These are phyloP conservation scores for Dynastes grantii DNA, from an alignment of 2,888 invertebrate genomes.

Conservation along the genomic window DNA sequence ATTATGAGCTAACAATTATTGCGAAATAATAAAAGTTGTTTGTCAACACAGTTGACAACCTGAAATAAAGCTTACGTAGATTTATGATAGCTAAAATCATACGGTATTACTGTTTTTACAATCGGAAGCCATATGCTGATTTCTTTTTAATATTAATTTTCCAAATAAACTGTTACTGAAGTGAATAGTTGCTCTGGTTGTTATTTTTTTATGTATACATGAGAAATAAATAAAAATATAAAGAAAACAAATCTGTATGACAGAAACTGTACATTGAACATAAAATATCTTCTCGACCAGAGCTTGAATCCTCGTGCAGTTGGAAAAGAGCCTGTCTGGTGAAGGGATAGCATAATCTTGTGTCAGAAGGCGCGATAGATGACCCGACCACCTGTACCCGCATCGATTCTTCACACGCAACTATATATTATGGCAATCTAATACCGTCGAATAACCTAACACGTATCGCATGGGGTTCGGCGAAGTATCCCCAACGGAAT, in stretches of 20 bases:
- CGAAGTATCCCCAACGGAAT: slow-evolving; percentile 13
- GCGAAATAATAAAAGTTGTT: slow-evolving; percentile 59
- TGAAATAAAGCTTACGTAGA: slow-evolving; percentile 25
- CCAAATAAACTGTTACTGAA: background rate
- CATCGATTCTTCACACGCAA: slow-evolving; percentile 67
- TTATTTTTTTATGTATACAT: no score
- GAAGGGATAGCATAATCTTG: slow-evolving; percentile 65
- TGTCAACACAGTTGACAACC: slow-evolving; percentile 59
- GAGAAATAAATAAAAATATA: slow-evolving; percentile 9
- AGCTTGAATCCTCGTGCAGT: background rate
- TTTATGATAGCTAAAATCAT: slow-evolving; percentile 26
- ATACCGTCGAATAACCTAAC: slow-evolving; percentile 42
- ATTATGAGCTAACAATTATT: slow-evolving; percentile 60
- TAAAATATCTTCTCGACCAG: background rate
- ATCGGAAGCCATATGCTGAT: slow-evolving; percentile 1
- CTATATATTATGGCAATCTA: slow-evolving; percentile 51
- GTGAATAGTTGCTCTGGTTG: no score
- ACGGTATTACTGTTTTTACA: background rate
- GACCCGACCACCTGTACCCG: slow-evolving; percentile 66
- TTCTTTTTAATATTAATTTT: background rate
- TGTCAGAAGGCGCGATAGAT: slow-evolving; percentile 68
- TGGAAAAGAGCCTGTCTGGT: slow-evolving; percentile 50
- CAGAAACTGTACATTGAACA: background rate
- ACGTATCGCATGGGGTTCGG: slow-evolving; percentile 23
- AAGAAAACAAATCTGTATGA: background rate